Evolutionary conservation across 2,888 invertebrate species (phyloP).

Genomic region (Standfussiana lucernea): DNA sequence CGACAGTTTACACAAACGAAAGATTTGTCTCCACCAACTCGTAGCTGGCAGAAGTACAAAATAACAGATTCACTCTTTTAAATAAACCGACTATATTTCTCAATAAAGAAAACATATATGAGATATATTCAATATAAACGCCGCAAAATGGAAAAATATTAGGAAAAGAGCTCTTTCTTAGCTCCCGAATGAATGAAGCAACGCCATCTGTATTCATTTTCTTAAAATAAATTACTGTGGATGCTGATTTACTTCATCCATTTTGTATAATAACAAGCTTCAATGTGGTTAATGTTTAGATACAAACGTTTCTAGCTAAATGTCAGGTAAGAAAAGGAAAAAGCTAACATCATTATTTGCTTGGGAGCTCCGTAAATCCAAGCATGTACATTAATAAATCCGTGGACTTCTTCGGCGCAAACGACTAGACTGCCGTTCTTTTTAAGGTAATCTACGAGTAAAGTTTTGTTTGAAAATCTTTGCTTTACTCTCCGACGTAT

Average conservation of each 20-base stretch:
- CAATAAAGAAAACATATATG: neutral
- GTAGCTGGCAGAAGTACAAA: neutral
- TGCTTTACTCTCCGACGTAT: neutral
- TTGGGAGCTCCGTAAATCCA: neutral
- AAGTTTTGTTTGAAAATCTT: neutral
- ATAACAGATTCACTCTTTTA: neutral
- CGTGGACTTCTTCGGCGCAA: neutral
- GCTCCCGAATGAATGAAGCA: constrained; percentile 4
- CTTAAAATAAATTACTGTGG: constrained; percentile 20
- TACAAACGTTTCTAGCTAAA: neutral
- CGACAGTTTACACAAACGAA: neutral
- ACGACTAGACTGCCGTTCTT: neutral
- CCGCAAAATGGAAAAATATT: constrained; percentile 17
- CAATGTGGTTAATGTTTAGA: constrained; percentile 9
- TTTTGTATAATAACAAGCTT: constrained; percentile 36
- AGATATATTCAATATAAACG: neutral
- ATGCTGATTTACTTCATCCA: constrained; percentile 28
- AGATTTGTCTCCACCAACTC: neutral
- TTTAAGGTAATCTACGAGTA: neutral
- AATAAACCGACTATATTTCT: neutral
- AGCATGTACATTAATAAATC: neutral
- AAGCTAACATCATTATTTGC: neutral
- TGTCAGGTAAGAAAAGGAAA: neutral
- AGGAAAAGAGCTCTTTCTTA: constrained; percentile 9
- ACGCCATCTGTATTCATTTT: constrained; percentile 32